Percentiles rank a stretch among this genome's conserved stretches.
Evolutionary conservation across 1,140 invertebrate species (phyloP).

Genomic region (Hycleus phaleratus): DNA sequence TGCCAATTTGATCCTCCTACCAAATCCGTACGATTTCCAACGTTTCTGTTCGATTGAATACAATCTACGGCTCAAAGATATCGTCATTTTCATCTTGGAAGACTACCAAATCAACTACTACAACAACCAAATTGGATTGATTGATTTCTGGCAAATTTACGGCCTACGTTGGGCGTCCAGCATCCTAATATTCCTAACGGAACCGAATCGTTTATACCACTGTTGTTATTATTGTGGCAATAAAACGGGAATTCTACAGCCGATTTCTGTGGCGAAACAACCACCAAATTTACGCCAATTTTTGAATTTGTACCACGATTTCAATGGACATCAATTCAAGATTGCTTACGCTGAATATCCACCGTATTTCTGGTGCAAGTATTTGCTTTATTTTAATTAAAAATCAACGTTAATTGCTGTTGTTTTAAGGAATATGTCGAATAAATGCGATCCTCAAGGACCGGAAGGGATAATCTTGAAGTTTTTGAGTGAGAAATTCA

Average conservation of each 20-base stretch:
- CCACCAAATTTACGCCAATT: neutral
- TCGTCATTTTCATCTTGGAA: neutral
- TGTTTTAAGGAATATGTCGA: neutral
- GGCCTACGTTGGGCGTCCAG: slow-evolving; percentile 6
- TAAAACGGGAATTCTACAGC: neutral
- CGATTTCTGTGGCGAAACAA: neutral
- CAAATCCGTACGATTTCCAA: slow-evolving; percentile 9
- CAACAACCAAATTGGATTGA: neutral
- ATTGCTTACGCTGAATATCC: slow-evolving; percentile 9
- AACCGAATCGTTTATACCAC: neutral
- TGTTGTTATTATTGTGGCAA: slow-evolving; percentile 9
- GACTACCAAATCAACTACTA: neutral
- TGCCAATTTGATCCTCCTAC: slow-evolving; percentile 3
- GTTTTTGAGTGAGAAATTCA: neutral
- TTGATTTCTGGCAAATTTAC: slow-evolving; percentile 3
- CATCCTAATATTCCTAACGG: neutral
- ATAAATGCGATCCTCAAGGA: neutral
- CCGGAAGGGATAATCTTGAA: slow-evolving; percentile 1
- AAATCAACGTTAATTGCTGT: too few relatives aligned
- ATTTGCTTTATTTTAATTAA: too few relatives aligned
- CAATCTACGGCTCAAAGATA: slow-evolving; percentile 1
- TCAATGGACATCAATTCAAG: slow-evolving; percentile 15
- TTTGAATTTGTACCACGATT: slow-evolving; percentile 7
- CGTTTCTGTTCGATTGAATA: slow-evolving; percentile 1
- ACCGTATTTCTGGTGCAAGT: slow-evolving; percentile 13